A percentile compares a stretch with the other conserved stretches of the same genome.
Conservation (phyloP, 2,113 vertebrate genomes). For the Progne subis region DNA sequence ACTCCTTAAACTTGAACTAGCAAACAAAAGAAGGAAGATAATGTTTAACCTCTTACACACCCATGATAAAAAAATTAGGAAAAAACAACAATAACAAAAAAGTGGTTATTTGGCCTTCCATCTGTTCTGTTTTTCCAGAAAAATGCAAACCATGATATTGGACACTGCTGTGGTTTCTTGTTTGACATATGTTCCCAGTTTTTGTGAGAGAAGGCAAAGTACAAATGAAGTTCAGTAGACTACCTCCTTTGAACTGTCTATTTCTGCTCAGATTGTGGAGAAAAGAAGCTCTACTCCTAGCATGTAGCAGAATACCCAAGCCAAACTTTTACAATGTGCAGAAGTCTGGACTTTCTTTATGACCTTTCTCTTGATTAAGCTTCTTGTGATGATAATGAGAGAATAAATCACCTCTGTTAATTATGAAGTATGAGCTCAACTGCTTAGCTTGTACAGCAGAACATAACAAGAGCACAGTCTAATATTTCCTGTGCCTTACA, state of each 20-base stretch:
- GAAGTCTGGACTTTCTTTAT: background rate
- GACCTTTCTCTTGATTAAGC: slow-evolving; percentile 3
- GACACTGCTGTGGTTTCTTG: background rate
- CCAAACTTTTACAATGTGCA: background rate
- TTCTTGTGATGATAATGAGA: slow-evolving; percentile 12
- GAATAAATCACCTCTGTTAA: background rate
- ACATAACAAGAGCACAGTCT: background rate
- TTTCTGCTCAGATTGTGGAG: background rate
- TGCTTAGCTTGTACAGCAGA: background rate
- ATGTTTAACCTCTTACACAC: background rate
- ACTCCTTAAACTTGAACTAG: background rate
- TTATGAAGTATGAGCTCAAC: background rate
- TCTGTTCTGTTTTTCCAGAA: background rate
- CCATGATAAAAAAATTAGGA: background rate
- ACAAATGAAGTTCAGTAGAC: slow-evolving; percentile 30
- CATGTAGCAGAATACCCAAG: background rate
- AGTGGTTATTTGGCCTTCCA: background rate
- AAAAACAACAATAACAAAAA: background rate
- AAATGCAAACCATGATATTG: slow-evolving; percentile 8
- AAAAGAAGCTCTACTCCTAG: background rate
- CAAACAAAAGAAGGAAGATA: background rate
- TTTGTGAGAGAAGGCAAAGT: background rate
- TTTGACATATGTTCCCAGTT: slow-evolving; percentile 17
- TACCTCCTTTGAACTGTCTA: background rate
- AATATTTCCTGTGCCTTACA: background rate